Evolutionary conservation across 2,888 invertebrate genomes (phyloP), one percentile per base, ranked within the genome.

Genomic region (Oasisia sp.): DNA sequence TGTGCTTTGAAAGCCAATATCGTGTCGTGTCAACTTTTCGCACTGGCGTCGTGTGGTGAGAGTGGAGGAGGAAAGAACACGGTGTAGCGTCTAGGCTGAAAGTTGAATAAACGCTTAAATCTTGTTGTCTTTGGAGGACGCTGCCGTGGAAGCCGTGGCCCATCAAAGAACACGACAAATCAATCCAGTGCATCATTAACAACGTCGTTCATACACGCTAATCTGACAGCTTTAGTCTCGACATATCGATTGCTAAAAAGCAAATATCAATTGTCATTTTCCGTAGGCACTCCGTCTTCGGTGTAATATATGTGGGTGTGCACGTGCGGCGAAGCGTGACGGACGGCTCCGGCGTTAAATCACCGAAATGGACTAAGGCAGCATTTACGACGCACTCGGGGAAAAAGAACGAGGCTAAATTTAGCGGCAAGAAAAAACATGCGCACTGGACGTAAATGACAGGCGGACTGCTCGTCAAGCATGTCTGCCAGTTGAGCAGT

Each of bases 191-290:
- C 74, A 74, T 74, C n/a, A 74, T 74, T 74, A 74, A 74, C n/a
- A 5, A 27, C 27, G 74, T 74, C 19, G 27, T 74, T 74, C n/a
- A 74, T 74, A 74, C 27, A 74, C 27, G 27, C 74, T 74, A 74
- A 74, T 27, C 74, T 74, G 74, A 74, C 74, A 74, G 74, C 74
- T 74, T 74, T 74, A 74, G 74, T 74, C 74, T 74, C 74, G 74
- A 74, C 74, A 74, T 74, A 74, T 74, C 74, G 74, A 74, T 74
- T 74, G 74, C 74, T 74, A 74, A 74, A 74, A 74, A 74, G 74
- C 74, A 74, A 74, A 74, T 74, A 74, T 74, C 74, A 74, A 27
- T 74, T 74, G 74, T 74, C 74, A 8, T 74, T 74, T 74, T 74
- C 74, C 74, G 74, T 74, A 74, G 74, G 74, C 74, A n/a, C 74